These are phyloP conservation scores for Micrasema minimum DNA, from an alignment of 1,140 invertebrate species.

Conservation along the genomic window DNA sequence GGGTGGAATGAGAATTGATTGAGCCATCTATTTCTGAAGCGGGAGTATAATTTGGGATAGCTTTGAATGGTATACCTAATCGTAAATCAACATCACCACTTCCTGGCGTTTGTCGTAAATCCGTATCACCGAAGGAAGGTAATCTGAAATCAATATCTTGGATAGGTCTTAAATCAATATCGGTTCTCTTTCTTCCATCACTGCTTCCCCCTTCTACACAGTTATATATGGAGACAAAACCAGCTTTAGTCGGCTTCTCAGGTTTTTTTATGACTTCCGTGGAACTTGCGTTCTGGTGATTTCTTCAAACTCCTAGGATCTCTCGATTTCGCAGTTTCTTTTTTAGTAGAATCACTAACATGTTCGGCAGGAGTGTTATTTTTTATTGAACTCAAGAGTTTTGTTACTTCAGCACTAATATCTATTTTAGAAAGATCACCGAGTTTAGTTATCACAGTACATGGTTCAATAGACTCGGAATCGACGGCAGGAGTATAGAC, in stretches of 20 bases:
- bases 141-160: slow-evolving; percentile 62
- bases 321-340: slow-evolving; percentile 40
- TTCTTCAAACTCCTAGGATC: slow-evolving; percentile 55
- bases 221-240: slow-evolving; percentile 64
- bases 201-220: slow-evolving; percentile 64
- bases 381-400: slow-evolving; percentile 73
- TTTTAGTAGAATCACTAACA: slow-evolving; percentile 57
- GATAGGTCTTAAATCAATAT: slow-evolving; percentile 71
- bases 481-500: slow-evolving; percentile 41
- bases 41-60: slow-evolving; percentile 79
- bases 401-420: slow-evolving; percentile 77
- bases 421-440: slow-evolving; percentile 79
- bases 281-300: slow-evolving; percentile 46
- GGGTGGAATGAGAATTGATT: slow-evolving; percentile 78
- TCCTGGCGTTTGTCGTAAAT: slow-evolving; percentile 64
- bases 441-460: slow-evolving; percentile 71
- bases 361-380: slow-evolving; percentile 56
- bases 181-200: slow-evolving; percentile 62
- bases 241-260: slow-evolving; percentile 19
- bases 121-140: slow-evolving; percentile 66
- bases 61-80: slow-evolving; percentile 79
- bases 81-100: slow-evolving; percentile 79
- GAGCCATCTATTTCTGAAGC: slow-evolving; percentile 88
- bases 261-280: slow-evolving; percentile 55
- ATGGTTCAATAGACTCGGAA: slow-evolving; percentile 61